A percentile compares a stretch with the other conserved stretches of the same genome.
Conservation (phyloP, 2,797 vertebrate species). For the Heterohyrax brucei region DNA sequence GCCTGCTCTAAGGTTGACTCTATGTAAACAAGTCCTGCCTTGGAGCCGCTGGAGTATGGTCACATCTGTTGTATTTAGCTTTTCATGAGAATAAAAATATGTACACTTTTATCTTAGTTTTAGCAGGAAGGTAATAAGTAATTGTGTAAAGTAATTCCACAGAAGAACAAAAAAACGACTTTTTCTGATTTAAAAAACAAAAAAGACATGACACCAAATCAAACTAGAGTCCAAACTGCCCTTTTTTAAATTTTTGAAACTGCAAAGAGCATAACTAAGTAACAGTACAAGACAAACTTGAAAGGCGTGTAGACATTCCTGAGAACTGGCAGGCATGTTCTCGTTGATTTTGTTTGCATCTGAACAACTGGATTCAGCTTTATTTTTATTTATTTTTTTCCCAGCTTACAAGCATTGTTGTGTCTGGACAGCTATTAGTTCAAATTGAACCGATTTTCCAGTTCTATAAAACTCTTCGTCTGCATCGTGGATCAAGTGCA, state of each 20-base stretch:
- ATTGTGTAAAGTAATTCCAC: conserved; percentile 34
- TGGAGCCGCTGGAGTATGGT: not conserved
- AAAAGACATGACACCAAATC: conserved; percentile 49
- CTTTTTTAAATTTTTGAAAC: conserved; percentile 63
- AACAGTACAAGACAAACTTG: conserved; percentile 3
- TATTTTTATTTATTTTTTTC: conserved; percentile 62
- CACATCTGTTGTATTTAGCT: not conserved
- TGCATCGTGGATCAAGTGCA: conserved; percentile 92
- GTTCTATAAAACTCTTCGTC: conserved; percentile 91
- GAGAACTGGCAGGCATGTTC: conserved; percentile 58
- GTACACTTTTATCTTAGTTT: conserved; percentile 30
- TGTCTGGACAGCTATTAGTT: conserved; percentile 88
- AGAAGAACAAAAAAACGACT: conserved; percentile 25
- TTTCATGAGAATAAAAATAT: conserved; percentile 15
- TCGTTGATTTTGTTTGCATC: conserved; percentile 68
- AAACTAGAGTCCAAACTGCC: conserved; percentile 21
- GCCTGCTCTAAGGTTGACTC: not conserved
- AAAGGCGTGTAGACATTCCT: conserved; percentile 61
- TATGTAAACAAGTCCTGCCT: not conserved
- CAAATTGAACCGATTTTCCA: conserved; percentile 88
- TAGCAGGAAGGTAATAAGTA: conserved; percentile 27
- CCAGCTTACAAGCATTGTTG: conserved; percentile 77
- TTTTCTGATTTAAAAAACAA: conserved; percentile 30
- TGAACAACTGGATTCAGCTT: conserved; percentile 77
- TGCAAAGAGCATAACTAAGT: conserved; percentile 40